phyloP scores from a whole-genome alignment of 2,888 invertebrate genomes.

The Rhorus exstirpatorius region DNA sequence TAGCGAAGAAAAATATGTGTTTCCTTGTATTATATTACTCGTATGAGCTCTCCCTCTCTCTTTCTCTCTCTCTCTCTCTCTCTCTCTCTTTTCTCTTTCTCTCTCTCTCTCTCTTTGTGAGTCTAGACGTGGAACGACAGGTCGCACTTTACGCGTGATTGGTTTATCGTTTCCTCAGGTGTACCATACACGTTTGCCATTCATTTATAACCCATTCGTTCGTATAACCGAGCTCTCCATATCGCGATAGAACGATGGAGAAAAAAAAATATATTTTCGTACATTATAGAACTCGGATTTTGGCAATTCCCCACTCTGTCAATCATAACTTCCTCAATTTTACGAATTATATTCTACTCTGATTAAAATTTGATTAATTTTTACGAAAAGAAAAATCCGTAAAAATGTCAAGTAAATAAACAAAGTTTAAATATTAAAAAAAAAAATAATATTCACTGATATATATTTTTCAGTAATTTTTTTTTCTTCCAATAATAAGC shows the following conservation, averaged over 20 bases:
- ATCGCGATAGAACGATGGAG: constrained; percentile 7
- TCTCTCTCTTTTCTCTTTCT: background rate
- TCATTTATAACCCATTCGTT: constrained; percentile 45
- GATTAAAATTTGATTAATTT: no score
- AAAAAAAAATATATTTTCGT: background rate
- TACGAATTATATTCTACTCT: no score
- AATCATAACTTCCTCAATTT: background rate
- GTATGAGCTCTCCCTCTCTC: background rate
- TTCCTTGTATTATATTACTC: constrained; percentile 6
- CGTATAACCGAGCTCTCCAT: background rate
- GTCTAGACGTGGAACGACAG: constrained; percentile 49
- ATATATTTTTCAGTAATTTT: no score
- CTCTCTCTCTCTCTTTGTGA: constrained; percentile 1
- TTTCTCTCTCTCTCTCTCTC: background rate
- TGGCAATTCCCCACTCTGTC: no score
- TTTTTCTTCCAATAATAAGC: no score
- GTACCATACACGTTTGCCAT: constrained; percentile 24
- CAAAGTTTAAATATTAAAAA: no score
- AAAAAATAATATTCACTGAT: no score
- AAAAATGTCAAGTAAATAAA: no score
- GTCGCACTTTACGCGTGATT: constrained; percentile 54
- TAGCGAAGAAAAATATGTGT: background rate
- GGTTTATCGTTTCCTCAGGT: constrained; percentile 61
- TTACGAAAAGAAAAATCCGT: no score
- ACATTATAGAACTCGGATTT: background rate